Evolutionary conservation across 1,140 invertebrate species (phyloP).

Genomic region (Lanistes nyassanus): DNA sequence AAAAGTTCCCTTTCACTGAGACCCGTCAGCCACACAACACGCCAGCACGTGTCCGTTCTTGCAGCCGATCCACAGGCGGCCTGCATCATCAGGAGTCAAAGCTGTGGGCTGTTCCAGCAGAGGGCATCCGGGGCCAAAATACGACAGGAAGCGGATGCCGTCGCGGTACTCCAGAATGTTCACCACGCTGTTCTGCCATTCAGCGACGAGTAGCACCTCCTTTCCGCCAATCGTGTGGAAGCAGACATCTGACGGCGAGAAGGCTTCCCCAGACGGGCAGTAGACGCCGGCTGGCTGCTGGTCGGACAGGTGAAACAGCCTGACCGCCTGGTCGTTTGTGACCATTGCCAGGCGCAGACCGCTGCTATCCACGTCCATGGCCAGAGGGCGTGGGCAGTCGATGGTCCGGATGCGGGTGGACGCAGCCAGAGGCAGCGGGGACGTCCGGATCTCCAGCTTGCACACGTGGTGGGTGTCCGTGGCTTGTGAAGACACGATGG

Average conservation of each 20-base stretch:
- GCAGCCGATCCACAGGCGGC: slow-evolving; percentile 5
- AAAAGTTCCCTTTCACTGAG: too few species aligned
- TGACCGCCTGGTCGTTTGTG: not conserved
- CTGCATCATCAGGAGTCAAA: not conserved
- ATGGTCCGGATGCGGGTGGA: not conserved
- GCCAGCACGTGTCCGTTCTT: slow-evolving; percentile 4
- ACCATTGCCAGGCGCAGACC: slow-evolving; percentile 15
- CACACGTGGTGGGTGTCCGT: not conserved
- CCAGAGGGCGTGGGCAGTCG: not conserved
- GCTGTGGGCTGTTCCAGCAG: slow-evolving; percentile 8
- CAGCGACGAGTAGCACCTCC: slow-evolving; percentile 16
- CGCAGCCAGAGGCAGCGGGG: not conserved
- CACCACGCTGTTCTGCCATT: slow-evolving; percentile 13
- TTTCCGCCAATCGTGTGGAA: slow-evolving; percentile 9
- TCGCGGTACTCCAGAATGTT: not conserved
- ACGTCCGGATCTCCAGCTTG: not conserved
- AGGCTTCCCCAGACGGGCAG: not conserved
- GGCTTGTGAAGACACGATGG: not conserved
- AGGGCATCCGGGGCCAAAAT: not conserved
- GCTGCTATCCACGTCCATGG: slow-evolving; percentile 9
- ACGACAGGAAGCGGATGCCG: not conserved
- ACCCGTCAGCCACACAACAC: not conserved
- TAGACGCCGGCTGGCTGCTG: not conserved
- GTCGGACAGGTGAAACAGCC: not conserved
- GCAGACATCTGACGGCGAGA: slow-evolving; percentile 11